These are phyloP conservation scores for Hyperopisus bebe DNA, from an alignment of 2,113 vertebrate genomes.

Conservation along the genomic window DNA sequence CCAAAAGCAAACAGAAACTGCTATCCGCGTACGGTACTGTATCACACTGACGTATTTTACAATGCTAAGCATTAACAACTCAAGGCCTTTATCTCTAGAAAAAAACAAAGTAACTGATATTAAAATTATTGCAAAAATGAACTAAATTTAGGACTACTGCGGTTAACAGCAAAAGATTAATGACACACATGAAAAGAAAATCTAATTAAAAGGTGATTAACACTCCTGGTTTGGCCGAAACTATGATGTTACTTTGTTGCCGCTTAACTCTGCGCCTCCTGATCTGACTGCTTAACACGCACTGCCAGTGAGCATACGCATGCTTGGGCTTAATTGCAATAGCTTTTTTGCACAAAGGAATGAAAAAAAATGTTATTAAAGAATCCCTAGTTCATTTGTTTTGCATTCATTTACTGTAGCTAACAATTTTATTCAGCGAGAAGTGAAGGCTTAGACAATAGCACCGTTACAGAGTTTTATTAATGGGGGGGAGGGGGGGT, in stretches of 20 bases:
- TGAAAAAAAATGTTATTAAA: neutral
- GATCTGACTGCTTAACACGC: neutral
- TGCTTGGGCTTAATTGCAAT: slow-evolving; percentile 7
- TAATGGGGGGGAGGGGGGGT: neutral
- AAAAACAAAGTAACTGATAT: neutral
- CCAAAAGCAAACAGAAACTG: neutral
- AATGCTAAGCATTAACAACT: neutral
- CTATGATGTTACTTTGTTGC: slow-evolving; percentile 12
- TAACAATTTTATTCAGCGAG: neutral
- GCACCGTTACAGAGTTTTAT: neutral
- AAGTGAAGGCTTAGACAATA: neutral
- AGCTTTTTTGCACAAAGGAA: neutral
- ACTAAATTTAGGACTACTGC: neutral
- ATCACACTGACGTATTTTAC: neutral
- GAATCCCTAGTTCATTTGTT: neutral
- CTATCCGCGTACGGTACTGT: neutral
- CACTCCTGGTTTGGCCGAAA: slow-evolving; percentile 33
- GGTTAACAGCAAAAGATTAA: slow-evolving; percentile 42
- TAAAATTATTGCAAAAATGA: neutral
- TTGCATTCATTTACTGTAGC: neutral
- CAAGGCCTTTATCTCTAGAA: neutral
- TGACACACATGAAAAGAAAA: slow-evolving; percentile 49
- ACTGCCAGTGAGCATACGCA: neutral
- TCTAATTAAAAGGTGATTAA: slow-evolving; percentile 51
- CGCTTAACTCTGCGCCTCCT: neutral